These are phyloP conservation scores for Netelia fuscicornis DNA, from an alignment of 2,888 invertebrate genomes.

Conservation along the genomic window DNA sequence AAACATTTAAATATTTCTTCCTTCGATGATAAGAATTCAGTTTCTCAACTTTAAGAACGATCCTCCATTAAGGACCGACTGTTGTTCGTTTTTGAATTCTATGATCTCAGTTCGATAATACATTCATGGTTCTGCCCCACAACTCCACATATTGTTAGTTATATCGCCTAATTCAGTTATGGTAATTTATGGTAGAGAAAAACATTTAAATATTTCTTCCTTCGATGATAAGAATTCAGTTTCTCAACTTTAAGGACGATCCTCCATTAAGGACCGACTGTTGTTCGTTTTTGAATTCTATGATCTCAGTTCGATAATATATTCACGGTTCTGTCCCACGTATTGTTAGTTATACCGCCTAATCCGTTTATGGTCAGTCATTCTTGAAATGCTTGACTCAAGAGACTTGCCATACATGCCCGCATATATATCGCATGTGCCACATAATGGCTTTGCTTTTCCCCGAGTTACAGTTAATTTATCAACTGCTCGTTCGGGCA, in stretches of 20 bases:
- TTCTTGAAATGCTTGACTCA: slow-evolving; percentile 36
- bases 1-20: too few relatives aligned
- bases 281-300: not conserved
- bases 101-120: slow-evolving; percentile 23
- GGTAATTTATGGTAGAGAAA: too few relatives aligned
- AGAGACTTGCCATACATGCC: slow-evolving; percentile 22
- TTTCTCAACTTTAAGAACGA: not conserved
- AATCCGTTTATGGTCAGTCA: slow-evolving; percentile 56
- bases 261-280: not conserved
- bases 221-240: not conserved
- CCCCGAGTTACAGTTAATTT: slow-evolving; percentile 70
- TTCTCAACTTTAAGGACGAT: not conserved
- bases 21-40: not conserved
- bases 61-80: not conserved
- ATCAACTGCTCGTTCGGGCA: slow-evolving; percentile 70
- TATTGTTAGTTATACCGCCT: slow-evolving; percentile 8
- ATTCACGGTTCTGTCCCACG: slow-evolving; percentile 14
- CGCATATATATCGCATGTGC: not conserved
- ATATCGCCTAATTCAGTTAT: slow-evolving; percentile 43
- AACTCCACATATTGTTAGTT: slow-evolving; percentile 12
- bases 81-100: not conserved
- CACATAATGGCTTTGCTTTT: slow-evolving; percentile 23
- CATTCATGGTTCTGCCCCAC: slow-evolving; percentile 13
- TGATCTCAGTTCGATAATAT: slow-evolving; percentile 20
- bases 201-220: too few relatives aligned